Evolutionary conservation across 2,113 vertebrate species (phyloP), one percentile per base, ranked within the genome.

Genomic region (Lota lota): DNA sequence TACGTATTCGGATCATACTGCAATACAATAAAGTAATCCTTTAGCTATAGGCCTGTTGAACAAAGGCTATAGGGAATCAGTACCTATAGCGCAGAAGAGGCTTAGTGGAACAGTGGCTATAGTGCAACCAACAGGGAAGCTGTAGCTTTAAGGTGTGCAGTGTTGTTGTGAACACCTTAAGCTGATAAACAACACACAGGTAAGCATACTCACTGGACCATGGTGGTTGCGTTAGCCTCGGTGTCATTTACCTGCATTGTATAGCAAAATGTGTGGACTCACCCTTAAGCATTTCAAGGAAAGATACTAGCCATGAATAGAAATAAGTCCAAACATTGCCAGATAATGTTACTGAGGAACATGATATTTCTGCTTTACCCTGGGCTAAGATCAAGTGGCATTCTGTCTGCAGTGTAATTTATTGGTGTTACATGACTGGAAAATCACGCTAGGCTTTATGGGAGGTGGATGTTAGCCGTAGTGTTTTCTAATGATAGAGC

Each of bases 281-380:
- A 8, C 10, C 11, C 40, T 47, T 10, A 14, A 47, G 10, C 40
- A 14, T 1, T 14, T 14, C 2, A 47, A 1, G 28, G 57, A 56
- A 70, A 73, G 81, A 70, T 61, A 83, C 69, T 60, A 72, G 66
- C 78, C 69, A 64, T 77, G 82, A 84, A 83, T 76, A 71, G 68
- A 18, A 18, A 85, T 85, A 85, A 86, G 82, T 84, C 81, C 83
- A 88, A 83, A 86, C 70, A 76, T 66, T 83, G 84, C 76, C 85
- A 89, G 88, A 88, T 87, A 84, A 77, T 73, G 73, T 67, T 76
- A 61, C n/a, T 68, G 60, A 71, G 70, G 77, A 70, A 81, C 86
- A 81, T 70, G 75, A 79, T 81, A 79, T 79, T 79, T 61, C 73
- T 68, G 61, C 75, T 70, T 66, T 66, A 78, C 83, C 74, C 72